These are phyloP conservation scores for Palythoa grandiflora DNA, from an alignment of 92 coral and sea anemone genomes.

Conservation along the genomic window DNA sequence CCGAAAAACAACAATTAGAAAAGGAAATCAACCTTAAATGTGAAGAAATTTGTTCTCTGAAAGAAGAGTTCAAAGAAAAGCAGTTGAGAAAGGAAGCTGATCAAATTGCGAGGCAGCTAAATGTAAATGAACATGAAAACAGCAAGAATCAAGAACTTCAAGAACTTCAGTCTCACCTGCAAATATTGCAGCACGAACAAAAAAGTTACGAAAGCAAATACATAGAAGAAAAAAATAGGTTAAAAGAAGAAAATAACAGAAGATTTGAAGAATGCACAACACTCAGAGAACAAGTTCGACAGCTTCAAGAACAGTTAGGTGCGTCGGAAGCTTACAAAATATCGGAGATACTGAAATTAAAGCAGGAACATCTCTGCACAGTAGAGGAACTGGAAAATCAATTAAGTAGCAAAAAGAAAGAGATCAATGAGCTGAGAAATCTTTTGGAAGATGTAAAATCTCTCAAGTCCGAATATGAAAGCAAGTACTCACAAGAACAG, in stretches of 20 bases:
- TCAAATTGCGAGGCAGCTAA: constrained; percentile 34
- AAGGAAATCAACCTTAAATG: constrained; percentile 7
- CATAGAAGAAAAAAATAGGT: constrained; percentile 6
- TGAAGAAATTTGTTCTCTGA: constrained; percentile 15
- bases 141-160: constrained; percentile 32
- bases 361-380: constrained; percentile 48
- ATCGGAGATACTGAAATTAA: constrained; percentile 61
- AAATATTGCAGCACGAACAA: constrained; percentile 17
- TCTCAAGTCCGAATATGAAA: constrained; percentile 58
- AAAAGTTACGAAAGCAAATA: constrained; percentile 15
- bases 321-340: constrained; percentile 62
- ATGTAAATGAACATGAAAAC: constrained; percentile 25
- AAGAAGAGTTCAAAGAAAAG: constrained; percentile 30
- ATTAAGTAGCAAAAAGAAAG: constrained; percentile 46
- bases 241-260: constrained; percentile 28
- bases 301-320: constrained; percentile 44
- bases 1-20: constrained; percentile 22
- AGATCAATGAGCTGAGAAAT: constrained; percentile 42
- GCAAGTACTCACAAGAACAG: constrained; percentile 26
- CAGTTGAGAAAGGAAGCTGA: constrained; percentile 22
- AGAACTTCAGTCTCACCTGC: constrained; percentile 36
- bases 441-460: constrained; percentile 51
- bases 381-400: constrained; percentile 39
- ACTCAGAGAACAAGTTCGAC: constrained; percentile 44
- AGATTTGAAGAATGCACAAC: constrained; percentile 30